Base-by-base conservation (phyloP, 2,888 invertebrate genomes). In the Yponomeuta malinellus region DNA sequence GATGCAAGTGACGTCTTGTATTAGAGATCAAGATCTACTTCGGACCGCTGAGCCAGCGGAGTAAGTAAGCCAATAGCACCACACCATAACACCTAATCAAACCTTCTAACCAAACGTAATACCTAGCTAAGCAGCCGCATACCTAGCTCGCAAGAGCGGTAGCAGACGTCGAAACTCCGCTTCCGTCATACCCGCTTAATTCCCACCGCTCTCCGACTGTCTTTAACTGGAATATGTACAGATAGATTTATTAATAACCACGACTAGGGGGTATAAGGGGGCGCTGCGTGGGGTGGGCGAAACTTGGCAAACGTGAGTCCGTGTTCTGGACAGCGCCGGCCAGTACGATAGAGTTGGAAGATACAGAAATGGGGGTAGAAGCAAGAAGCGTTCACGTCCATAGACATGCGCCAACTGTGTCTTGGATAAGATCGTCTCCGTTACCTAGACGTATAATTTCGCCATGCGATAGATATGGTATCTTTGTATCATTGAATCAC, bases 171-270 rank as follows among this genome's bases (percentile, higher is more conserved):
- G 37, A 33, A 67, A 71, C 71, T 67, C 52, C 8, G 9, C 68
- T 59, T n/a, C 59, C 59, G 63, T 67, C 71, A 72, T 71, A 72
- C 71, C 78, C 79, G 79, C 84, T 85, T 81, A 81, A 86, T 82
- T 85, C 81, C 81, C 76, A 78, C 76, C 77, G 78, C 76, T 23
- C 66, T 15, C n/a, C 5, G 80, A 79, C 86, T 86, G 88, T 89
- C 87, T 89, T 88, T 83, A 84, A 83, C 84, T 85, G 80, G 83
- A 88, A 86, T 88, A 88, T 87, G 85, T 85, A 89, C 88, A 90
- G 90, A 90, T 90, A 88, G 90, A 90, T 89, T 90, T 90, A 90
- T 90, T 90, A 90, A 90, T 90, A 90, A 88, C 85, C 76, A 75
- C 76, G 82, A 64, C 69, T 75, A 81, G 79, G 76, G 80, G 73